Evolutionary conservation across 1,140 invertebrate species (phyloP), one percentile per base, ranked within the genome.

Genomic region (Drosophila sp.): DNA sequence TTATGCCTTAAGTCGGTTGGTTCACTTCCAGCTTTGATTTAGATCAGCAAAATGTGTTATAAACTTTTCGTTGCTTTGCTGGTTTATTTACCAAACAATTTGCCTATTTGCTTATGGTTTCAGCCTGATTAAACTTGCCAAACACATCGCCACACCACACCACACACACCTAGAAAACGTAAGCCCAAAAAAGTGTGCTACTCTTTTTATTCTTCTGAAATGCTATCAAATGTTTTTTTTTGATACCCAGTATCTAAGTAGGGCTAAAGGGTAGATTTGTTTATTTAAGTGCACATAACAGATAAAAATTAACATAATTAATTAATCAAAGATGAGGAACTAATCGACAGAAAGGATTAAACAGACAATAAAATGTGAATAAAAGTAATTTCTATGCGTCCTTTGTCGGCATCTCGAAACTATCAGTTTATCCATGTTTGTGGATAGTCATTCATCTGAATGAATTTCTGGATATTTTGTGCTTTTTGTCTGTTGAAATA

Each of bases 71-170:
- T 66, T 6, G 57, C 60, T 76, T 66, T 6, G 57, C 60, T 76
- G 62, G 73, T 56, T 67, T 70, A 66, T 79, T 63, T 72, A 40
- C 62, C 61, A 77, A 50, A 77, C 57, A 73, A 78, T 80, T 66
- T 83, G 70, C 66, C 64, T 73, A 87, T 86, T 86, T 86, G 67
- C 66, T 66, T 66, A 79, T 66, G 79, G 64, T 70, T 87, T 82
- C 69, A 57, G 41, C 63, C 69, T 73, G 79, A 82, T 86, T 86
- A 79, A 76, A 76, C 79, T 87, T 81, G 72, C 65, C 71, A 82
- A 79, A 79, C 72, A 69, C 75, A 83, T 41, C 30, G 40, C 50
- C 41, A 33, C 33, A 67, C 35, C 35, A 11, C 0, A 10, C 30
- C 2, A 54, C 54, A 66, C 54, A 61, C 64, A 50, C 44, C 44